Evolutionary conservation across 1,140 invertebrate species (phyloP), one percentile per base, ranked within the genome.

Genomic region (Brachystomella parvula): DNA sequence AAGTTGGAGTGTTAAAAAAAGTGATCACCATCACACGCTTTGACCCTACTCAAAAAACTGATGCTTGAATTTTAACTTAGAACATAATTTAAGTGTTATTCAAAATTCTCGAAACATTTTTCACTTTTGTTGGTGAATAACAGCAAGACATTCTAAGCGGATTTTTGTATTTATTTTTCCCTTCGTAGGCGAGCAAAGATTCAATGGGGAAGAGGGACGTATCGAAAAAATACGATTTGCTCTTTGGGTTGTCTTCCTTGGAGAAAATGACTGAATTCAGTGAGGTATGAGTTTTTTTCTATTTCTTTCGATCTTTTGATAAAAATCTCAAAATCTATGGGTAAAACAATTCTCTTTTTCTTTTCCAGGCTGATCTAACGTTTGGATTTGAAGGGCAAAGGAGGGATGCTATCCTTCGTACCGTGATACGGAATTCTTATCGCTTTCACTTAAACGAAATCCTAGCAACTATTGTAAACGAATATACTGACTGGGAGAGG

Each of bases 401-500:
- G 65, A 84, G 94, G 65, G 90, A 94, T 76, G 87, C 89, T 77
- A 94, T 96, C 74, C 85, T 97, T 71, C 83, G 94, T 70, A 96
- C 94, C 9, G 92, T 98, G 75, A 88, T 92, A 19, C 83, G 94
- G 60, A 98, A 98, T 78, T 86, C 92, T 32, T 96, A 93, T 80
- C 73, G 77, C 64, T 96, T 92, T 79, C 94, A 98, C 78, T 83
- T 96, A 69, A 94, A 92, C 74, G 94, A 98, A 79, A 96, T 98
- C 77, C 95, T 94, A 79, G 93, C 95, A 75, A 96, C 95, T 44
- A 87, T 93, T 28, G 89, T 96, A 39, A 97, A 98, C 76, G 94
- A 98, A 74, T 99, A 99, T 76, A 96, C 92, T 12, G 92, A 97
- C 76, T 97, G 94, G 94, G 92, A 95, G 76, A 82, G 89, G 76